Conservation (phyloP, 2,113 vertebrate species). For the Cyanoramphus novaezelandiae region DNA sequence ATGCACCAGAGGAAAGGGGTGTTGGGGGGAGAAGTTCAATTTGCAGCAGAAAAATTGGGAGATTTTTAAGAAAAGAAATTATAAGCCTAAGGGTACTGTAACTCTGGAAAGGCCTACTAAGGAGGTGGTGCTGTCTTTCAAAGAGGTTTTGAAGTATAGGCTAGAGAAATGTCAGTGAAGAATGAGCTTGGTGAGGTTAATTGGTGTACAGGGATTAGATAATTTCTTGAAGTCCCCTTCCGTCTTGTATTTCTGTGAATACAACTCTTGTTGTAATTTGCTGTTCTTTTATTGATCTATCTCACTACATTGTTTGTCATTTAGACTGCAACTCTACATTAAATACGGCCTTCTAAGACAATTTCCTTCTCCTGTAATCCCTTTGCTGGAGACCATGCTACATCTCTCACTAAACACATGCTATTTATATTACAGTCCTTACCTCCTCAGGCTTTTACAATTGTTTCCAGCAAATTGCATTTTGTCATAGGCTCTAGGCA, state of each 20-base stretch:
- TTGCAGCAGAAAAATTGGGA: neutral
- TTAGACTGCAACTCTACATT: neutral
- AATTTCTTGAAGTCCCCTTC: neutral
- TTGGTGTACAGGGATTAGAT: neutral
- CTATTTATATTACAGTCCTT: neutral
- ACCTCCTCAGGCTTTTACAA: neutral
- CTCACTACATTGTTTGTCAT: neutral
- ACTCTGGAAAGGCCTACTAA: neutral
- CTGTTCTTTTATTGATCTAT: neutral
- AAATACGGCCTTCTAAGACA: constrained; percentile 1
- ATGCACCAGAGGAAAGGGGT: neutral
- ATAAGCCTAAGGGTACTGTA: neutral
- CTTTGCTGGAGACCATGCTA: neutral
- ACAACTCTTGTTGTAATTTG: neutral
- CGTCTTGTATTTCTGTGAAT: neutral
- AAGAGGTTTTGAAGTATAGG: neutral
- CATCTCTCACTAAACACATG: neutral
- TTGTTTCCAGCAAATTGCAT: neutral
- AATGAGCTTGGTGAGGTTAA: neutral
- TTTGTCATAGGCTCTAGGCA: neutral
- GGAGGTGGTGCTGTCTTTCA: neutral
- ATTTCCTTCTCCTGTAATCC: neutral
- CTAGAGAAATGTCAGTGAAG: neutral
- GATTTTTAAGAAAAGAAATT: constrained; percentile 10
- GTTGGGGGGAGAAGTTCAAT: accelerated